Percentiles rank a stretch among this genome's conserved stretches.
phyloP scores from a whole-genome alignment of 2,113 vertebrate genomes.

The Pelodiscus sinensis region DNA sequence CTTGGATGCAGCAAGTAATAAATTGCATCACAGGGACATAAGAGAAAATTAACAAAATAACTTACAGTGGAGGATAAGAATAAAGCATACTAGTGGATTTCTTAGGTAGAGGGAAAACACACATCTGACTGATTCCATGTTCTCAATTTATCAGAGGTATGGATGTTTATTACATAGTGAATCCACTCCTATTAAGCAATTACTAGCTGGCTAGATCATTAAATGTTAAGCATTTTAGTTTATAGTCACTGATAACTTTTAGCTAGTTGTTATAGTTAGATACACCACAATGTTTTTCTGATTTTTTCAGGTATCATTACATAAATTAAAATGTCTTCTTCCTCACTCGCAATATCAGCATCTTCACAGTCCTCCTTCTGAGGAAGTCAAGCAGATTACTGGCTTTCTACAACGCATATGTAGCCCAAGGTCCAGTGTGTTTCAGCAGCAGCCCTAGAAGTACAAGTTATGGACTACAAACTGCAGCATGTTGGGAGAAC shows the following conservation, averaged over 20 bases:
- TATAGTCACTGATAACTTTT: background rate
- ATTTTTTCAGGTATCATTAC: background rate
- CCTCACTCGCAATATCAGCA: background rate
- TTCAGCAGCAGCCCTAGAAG: too few relatives aligned
- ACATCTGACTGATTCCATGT: background rate
- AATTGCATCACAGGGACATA: background rate
- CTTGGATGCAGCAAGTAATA: background rate
- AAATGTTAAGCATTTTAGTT: background rate
- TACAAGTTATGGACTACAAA: too few relatives aligned
- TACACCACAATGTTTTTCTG: background rate
- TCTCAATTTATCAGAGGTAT: background rate
- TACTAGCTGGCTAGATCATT: background rate
- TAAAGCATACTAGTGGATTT: background rate
- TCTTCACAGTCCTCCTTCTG: background rate
- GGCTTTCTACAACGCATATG: background rate
- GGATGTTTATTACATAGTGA: background rate
- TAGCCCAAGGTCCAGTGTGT: too few relatives aligned
- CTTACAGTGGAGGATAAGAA: background rate
- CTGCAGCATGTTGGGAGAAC: too few relatives aligned
- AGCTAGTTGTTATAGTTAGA: background rate
- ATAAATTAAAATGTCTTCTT: too few relatives aligned
- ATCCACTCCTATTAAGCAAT: background rate
- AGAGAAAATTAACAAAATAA: background rate
- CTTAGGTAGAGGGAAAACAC: background rate
- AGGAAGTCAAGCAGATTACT: background rate